A percentile compares a stretch with the other conserved stretches of the same genome.
Conservation (phyloP, 2,888 invertebrate species). For the Autographa pulchrina region DNA sequence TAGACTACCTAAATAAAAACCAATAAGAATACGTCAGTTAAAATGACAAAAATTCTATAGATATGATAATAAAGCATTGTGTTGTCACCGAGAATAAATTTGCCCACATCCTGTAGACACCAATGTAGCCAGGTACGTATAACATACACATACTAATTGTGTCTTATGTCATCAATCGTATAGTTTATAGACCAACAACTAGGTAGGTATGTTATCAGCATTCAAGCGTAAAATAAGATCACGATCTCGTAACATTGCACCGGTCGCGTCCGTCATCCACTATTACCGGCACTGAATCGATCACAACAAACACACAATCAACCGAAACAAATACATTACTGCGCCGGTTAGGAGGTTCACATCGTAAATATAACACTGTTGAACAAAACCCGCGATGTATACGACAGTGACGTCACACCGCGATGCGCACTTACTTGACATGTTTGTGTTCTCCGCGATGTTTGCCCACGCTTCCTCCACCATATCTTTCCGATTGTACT, state of each 20-base stretch:
- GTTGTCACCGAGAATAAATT: too few relatives aligned
- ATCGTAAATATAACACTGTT: slow-evolving; percentile 14
- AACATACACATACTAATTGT: not conserved
- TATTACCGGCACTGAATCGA: slow-evolving; percentile 41
- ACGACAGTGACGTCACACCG: slow-evolving; percentile 32
- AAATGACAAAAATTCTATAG: too few relatives aligned
- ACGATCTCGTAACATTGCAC: slow-evolving; percentile 38
- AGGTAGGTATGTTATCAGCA: not conserved
- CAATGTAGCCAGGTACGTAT: not conserved
- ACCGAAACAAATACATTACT: slow-evolving; percentile 35
- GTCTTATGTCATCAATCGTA: not conserved
- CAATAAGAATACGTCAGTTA: too few relatives aligned
- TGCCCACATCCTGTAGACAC: not conserved
- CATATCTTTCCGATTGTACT: slow-evolving; percentile 67
- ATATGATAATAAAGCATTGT: too few relatives aligned
- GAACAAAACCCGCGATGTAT: slow-evolving; percentile 31
- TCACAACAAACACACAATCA: slow-evolving; percentile 35
- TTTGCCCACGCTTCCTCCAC: slow-evolving; percentile 65
- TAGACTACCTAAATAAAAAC: too few relatives aligned
- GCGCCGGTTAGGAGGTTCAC: not conserved
- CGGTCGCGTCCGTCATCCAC: slow-evolving; percentile 24
- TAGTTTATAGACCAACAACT: not conserved
- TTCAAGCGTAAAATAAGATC: not conserved
- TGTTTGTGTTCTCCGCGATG: slow-evolving; percentile 58
- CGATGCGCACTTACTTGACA: slow-evolving; percentile 58